Evolutionary conservation across 2,113 vertebrate genomes (phyloP), one percentile per base, ranked within the genome.

Genomic region (Trochalopteron elliotii): DNA sequence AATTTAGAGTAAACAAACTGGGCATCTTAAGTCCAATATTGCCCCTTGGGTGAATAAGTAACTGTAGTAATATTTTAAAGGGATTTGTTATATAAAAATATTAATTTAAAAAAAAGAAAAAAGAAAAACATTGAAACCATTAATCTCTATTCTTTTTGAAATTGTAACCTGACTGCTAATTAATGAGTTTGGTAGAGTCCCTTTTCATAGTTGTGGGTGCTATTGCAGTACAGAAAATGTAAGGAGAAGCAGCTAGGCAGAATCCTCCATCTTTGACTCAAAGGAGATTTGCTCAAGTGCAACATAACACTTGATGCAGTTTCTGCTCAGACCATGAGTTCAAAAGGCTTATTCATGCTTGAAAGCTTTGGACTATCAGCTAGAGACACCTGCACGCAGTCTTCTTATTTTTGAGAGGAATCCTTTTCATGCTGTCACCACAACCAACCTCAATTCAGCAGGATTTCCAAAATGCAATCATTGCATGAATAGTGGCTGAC

Each of bases 331-430:
- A 21, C 61, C 33, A 37, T 59, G 60, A 93, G 65, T 87, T 93
- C 72, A 89, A 87, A 92, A 89, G 50, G 18, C 81, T 93, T 87
- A 82, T 70, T 49, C 55, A 67, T 67, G 50, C 68, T 84, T 93
- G 64, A 81, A 94, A 63, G 80, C 39, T 81, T 75, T 89, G 33
- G 44, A 33, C 47, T 95, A 91, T 96, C 93, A 94, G 12, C 55
- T 78, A 50, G 27, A 91, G 33, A 39, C 91, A 93, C 83, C 84
- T 84, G 89, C 27, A 55, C 0, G 3, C 35, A 78, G 84, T 81
- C 55, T 53, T 81, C 80, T 84, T 91, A 89, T 55, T 70, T 87
- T 75, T 94, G 52, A 91, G 47, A 92, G 13, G 80, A 94, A 91
- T 83, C 31, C 25, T 86, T 90, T 86, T 83, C 64, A 65, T 67